These are phyloP conservation scores for Conops quadrifasciatus DNA, from an alignment of 2,888 invertebrate genomes.

Conservation along the genomic window DNA sequence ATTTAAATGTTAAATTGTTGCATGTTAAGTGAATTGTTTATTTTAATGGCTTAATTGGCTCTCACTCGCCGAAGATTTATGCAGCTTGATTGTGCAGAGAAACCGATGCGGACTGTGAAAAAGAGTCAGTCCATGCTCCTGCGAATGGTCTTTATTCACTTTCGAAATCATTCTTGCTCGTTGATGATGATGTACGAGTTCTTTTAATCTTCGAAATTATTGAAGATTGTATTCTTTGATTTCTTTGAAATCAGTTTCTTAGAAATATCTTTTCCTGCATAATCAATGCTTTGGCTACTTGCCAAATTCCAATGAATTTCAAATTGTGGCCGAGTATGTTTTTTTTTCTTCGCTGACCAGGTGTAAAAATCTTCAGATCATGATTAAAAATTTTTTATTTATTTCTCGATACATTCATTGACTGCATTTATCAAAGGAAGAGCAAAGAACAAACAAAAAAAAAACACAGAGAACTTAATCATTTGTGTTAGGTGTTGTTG, in stretches of 20 bases:
- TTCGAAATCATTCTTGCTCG: no score
- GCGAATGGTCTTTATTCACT: no score
- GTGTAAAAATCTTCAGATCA: slow-evolving; percentile 58
- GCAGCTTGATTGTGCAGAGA: slow-evolving; percentile 14
- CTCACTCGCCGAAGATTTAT: slow-evolving; percentile 46
- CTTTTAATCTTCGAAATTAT: no score
- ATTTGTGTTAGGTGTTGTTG: slow-evolving; percentile 19
- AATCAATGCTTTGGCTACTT: not conserved
- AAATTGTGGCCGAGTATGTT: not conserved
- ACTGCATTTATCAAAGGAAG: slow-evolving; percentile 34
- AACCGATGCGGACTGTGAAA: no score
- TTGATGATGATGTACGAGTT: no score
- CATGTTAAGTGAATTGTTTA: slow-evolving; percentile 27
- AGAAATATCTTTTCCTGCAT: not conserved
- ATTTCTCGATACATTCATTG: not conserved
- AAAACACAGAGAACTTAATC: no score
- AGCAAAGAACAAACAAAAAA: no score
- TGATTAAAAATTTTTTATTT: slow-evolving; percentile 9
- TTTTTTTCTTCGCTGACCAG: slow-evolving; percentile 46
- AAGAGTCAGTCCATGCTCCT: no score
- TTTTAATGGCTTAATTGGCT: slow-evolving; percentile 47
- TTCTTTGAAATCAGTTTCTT: not conserved
- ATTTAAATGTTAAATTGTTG: not conserved
- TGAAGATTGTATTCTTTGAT: not conserved
- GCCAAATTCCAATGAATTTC: not conserved